Percentiles rank a stretch among this genome's conserved stretches.
Conservation (phyloP, 2,113 vertebrate genomes). For the Camelus bactrianus region DNA sequence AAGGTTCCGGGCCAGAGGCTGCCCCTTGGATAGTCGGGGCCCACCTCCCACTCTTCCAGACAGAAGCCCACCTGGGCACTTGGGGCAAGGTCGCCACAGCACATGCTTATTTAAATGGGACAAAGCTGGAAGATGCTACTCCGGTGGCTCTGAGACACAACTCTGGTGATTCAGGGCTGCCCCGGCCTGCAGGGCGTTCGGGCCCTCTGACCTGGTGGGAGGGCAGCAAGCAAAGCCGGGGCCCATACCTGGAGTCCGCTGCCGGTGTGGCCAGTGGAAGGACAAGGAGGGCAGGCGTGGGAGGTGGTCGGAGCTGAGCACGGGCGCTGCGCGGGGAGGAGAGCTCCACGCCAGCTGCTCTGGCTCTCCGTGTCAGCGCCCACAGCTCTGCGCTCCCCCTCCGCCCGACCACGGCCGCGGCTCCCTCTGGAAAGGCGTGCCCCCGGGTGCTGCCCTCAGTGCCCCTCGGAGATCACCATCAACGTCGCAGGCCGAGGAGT, state of each 20-base stretch:
- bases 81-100: fast-evolving
- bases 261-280: not conserved
- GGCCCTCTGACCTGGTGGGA: too few species aligned
- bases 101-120: not conserved
- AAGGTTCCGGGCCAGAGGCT: not conserved
- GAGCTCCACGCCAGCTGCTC: fast-evolving
- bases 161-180: fast-evolving
- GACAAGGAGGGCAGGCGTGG: not conserved
- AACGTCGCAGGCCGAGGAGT: not conserved
- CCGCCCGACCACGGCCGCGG: not conserved
- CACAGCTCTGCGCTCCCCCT: not conserved
- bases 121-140: not conserved
- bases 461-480: not conserved
- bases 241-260: not conserved
- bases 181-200: too few species aligned
- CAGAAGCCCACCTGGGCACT: too few species aligned
- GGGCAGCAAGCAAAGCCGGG: too few species aligned
- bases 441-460: not conserved
- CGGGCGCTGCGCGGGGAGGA: not conserved
- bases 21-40: too few species aligned
- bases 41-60: not conserved
- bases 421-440: too few species aligned
- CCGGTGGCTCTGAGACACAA: fast-evolving
- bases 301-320: not conserved
- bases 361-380: not conserved